Percentiles rank a stretch among this genome's conserved stretches.
These are phyloP conservation scores for Rhea pennata DNA, from an alignment of 2,113 vertebrate genomes.

Conservation along the genomic window DNA sequence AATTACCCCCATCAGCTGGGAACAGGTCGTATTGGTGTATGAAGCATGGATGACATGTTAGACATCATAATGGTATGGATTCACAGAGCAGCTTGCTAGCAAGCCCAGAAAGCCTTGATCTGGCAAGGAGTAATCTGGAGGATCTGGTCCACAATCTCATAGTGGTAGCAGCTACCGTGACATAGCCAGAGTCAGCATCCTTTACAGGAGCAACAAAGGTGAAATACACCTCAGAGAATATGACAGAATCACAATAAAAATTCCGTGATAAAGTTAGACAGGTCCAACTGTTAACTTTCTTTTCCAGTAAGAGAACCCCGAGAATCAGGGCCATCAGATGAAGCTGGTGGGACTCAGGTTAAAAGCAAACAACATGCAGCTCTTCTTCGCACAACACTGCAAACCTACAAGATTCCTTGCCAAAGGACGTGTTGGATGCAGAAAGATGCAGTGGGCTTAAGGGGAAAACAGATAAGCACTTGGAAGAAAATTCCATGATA, in stretches of 20 bases:
- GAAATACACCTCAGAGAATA: background rate
- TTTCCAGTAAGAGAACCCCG: background rate
- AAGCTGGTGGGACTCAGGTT: background rate
- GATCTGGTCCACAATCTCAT: background rate
- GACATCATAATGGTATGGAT: background rate
- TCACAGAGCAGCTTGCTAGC: background rate
- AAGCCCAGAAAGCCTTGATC: background rate
- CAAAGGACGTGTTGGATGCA: background rate
- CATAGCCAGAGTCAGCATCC: background rate
- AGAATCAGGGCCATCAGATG: background rate
- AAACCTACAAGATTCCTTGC: background rate
- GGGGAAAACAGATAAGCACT: background rate
- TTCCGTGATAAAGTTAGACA: background rate
- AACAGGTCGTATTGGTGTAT: background rate
- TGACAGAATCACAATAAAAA: background rate
- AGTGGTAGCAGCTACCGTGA: background rate
- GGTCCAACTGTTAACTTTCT: background rate
- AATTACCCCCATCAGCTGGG: background rate
- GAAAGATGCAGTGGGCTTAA: background rate
- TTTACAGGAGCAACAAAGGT: rapidly evolving
- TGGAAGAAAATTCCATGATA: background rate
- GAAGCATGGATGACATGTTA: background rate
- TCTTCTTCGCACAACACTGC: background rate
- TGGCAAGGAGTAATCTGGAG: background rate
- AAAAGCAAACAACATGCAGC: background rate